phyloP scores from a whole-genome alignment of 1,140 invertebrate genomes.

The Drosophila tropicalis region DNA sequence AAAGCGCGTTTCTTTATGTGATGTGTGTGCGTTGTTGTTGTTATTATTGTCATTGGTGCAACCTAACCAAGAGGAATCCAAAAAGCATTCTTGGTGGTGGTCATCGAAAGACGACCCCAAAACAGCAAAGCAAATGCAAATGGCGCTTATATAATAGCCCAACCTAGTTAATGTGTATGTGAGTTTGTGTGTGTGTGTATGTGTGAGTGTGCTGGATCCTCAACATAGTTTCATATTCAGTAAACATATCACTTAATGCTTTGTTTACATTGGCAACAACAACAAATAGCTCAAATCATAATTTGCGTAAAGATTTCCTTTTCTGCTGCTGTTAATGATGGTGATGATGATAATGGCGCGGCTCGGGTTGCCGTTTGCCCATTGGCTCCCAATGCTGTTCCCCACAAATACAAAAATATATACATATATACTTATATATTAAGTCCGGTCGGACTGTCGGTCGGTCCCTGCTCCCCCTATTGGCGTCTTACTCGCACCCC shows the following conservation, averaged over 20 bases:
- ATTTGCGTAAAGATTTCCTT: slow-evolving; percentile 73
- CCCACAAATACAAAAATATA: slow-evolving; percentile 10
- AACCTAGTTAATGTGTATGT: slow-evolving; percentile 28
- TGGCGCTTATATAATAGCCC: slow-evolving; percentile 76
- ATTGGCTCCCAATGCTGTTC: slow-evolving; percentile 4
- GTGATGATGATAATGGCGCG: slow-evolving; percentile 16
- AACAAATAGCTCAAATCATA: slow-evolving; percentile 47
- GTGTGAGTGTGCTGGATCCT: slow-evolving; percentile 20
- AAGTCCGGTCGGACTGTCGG: not conserved
- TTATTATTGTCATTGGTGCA: slow-evolving; percentile 23
- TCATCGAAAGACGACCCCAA: slow-evolving; percentile 1
- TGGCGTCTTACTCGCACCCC: not conserved
- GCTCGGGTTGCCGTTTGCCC: slow-evolving; percentile 16
- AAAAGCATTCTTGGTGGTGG: slow-evolving; percentile 17
- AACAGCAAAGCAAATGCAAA: slow-evolving; percentile 54
- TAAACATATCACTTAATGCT: slow-evolving; percentile 60
- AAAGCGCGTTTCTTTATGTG: slow-evolving; percentile 61
- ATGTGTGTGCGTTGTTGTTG: slow-evolving; percentile 14
- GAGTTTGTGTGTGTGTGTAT: slow-evolving; percentile 23
- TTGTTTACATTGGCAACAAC: slow-evolving; percentile 76
- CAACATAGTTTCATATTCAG: slow-evolving; percentile 42
- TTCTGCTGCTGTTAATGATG: slow-evolving; percentile 19
- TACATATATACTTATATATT: not conserved
- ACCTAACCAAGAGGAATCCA: slow-evolving; percentile 27
- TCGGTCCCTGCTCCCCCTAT: slow-evolving; percentile 18